These are phyloP conservation scores for human (Homo sapiens) DNA, from an alignment of 2,113 vertebrate species.

Conservation along the genomic window DNA sequence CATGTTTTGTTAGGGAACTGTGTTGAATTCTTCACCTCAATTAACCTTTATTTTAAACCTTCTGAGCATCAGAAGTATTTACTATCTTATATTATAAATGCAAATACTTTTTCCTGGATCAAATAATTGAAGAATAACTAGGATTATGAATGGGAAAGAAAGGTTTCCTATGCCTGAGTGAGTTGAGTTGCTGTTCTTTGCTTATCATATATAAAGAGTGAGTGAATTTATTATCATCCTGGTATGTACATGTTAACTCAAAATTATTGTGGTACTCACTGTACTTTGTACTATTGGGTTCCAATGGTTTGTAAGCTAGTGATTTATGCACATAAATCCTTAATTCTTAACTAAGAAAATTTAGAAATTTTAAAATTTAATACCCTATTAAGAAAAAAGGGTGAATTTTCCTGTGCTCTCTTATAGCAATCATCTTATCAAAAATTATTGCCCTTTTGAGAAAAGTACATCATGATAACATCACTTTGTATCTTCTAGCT, in stretches of 20 bases:
- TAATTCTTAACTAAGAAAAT: no score
- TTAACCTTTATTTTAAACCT: conserved; percentile 80
- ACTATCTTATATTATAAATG: conserved; percentile 72
- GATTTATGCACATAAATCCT: not conserved
- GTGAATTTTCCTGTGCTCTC: not conserved
- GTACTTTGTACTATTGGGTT: not conserved
- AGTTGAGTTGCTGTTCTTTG: not conserved
- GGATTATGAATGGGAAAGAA: not conserved
- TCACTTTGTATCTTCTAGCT: conserved; percentile 4
- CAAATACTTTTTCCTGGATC: conserved; percentile 70
- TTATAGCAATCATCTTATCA: conserved; percentile 50
- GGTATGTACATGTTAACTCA: conserved; percentile 60
- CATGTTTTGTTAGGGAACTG: conserved; percentile 57
- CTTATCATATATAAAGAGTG: not conserved
- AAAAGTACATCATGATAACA: conserved; percentile 63
- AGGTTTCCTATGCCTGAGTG: not conserved
- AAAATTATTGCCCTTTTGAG: conserved; percentile 73
- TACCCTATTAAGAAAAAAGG: not conserved
- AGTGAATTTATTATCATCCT: not conserved
- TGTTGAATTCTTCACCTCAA: conserved; percentile 73
- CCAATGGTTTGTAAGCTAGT: not conserved
- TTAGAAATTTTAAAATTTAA: no score
- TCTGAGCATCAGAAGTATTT: conserved; percentile 71
- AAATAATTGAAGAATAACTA: conserved; percentile 26
- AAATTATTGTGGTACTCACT: not conserved